Evolutionary conservation across 2,888 invertebrate species (phyloP), one percentile per base, ranked within the genome.

Genomic region (Sisyra nigra): DNA sequence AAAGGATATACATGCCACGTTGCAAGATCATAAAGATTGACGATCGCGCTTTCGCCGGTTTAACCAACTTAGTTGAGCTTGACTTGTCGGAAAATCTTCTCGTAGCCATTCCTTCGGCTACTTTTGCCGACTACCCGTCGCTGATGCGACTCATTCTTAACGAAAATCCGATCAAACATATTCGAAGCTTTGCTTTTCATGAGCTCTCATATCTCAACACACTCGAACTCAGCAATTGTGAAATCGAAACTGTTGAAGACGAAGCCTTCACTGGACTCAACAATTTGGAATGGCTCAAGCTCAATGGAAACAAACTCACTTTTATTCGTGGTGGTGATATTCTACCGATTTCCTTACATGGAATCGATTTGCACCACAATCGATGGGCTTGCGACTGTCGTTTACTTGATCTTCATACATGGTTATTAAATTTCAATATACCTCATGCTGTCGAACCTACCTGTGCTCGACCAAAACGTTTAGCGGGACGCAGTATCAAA

Each of bases 371-470:
- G 51, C 81, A 88, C 59, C 80, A 80, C 58, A 91, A 91, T 69
- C 80, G 82, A 50, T 91, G 89, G 91, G 72, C 76, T 51, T 91
- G 91, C 62, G 86, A 89, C 62, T 91, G 91, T 61, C 74, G 78
- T 52, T 68, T 89, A 55, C 66, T 79, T 51, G 78, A 83, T 53
- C 65, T 89, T 55, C 77, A 84, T 56, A 64, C 71, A 48, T 89
- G 88, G 87, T 69, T 91, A 53, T 68, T 71, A 50, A 75, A 74
- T 56, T 79, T 80, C 57, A 80, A 79, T 55, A 77, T 82, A 51
- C 83, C 86, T 7, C 79, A 82, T 56, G 72, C 78, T 24, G 75
- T 80, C 42, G 85, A 87, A 55, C 86, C 87, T 19, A 69, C 76
- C 55, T 89, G 88, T 60, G 70, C 72, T 44, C 69, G 74, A 40